Evolutionary conservation across 2,797 vertebrate species (phyloP).

Genomic region (Avahi laniger): DNA sequence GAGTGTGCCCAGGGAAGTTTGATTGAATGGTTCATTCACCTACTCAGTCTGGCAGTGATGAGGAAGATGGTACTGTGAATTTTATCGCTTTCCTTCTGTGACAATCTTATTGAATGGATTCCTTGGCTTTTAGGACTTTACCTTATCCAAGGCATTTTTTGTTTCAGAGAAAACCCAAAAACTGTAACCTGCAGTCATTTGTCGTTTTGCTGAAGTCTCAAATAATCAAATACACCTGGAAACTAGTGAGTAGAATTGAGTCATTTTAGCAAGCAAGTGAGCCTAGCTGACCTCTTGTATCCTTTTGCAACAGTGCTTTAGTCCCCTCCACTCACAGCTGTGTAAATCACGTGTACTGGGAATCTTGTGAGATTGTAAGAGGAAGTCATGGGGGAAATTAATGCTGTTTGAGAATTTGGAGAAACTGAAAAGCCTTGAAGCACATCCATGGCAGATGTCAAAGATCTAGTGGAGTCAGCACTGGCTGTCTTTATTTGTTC

Average conservation of each 20-base stretch:
- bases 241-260: background rate
- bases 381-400: background rate
- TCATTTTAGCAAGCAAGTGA: slow-evolving; percentile 53
- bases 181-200: slow-evolving; percentile 31
- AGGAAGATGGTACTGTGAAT: background rate
- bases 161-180: slow-evolving; percentile 22
- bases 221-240: slow-evolving; percentile 22
- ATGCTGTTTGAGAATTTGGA: slow-evolving; percentile 53
- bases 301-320: slow-evolving; percentile 32
- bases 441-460: slow-evolving; percentile 6
- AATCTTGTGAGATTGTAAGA: background rate
- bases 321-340: slow-evolving; percentile 36
- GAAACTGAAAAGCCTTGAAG: slow-evolving; percentile 59
- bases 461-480: background rate
- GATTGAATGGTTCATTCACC: background rate
- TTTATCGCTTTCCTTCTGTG: slow-evolving; percentile 40
- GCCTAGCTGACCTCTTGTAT: slow-evolving; percentile 24
- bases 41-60: background rate
- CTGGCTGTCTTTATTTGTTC: slow-evolving; percentile 26
- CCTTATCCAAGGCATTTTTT: background rate
- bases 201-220: slow-evolving; percentile 54
- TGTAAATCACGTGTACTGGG: background rate
- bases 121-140: slow-evolving; percentile 37
- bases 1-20: background rate
- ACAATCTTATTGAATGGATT: background rate